These are phyloP conservation scores for Morpho achilles DNA, from an alignment of 2,888 invertebrate species.

Conservation along the genomic window DNA sequence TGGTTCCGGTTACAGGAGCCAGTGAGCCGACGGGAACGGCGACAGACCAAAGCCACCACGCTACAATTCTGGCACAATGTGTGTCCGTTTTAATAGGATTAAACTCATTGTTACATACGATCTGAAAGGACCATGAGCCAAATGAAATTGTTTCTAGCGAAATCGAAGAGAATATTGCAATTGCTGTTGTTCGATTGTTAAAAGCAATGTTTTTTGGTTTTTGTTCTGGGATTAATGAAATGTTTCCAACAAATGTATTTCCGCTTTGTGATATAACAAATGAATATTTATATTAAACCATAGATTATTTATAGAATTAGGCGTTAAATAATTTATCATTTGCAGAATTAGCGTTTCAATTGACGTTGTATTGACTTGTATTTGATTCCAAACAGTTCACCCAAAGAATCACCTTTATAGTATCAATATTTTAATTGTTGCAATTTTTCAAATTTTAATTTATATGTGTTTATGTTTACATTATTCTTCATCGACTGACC, in stretches of 20 bases:
- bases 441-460: too few relatives aligned
- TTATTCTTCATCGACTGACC: too few relatives aligned
- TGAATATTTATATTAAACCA: too few relatives aligned
- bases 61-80: constrained; percentile 73
- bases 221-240: constrained; percentile 20
- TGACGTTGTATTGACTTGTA: too few relatives aligned
- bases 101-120: constrained; percentile 74
- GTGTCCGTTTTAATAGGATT: constrained; percentile 76
- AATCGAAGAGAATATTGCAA: constrained; percentile 45
- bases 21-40: constrained; percentile 61
- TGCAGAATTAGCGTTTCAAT: too few relatives aligned
- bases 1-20: constrained; percentile 66
- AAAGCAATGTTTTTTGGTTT: constrained; percentile 22
- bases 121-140: constrained; percentile 60
- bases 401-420: too few relatives aligned
- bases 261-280: not conserved
- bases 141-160: constrained; percentile 62
- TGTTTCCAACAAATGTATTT: constrained; percentile 7
- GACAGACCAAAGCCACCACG: constrained; percentile 74
- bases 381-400: too few relatives aligned
- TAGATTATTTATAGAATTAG: too few relatives aligned
- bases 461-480: too few relatives aligned
- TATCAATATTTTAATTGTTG: too few relatives aligned
- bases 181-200: constrained; percentile 28
- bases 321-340: not conserved